Base-by-base conservation (phyloP, 2,888 invertebrate genomes). In the Blomia tropicalis region DNA sequence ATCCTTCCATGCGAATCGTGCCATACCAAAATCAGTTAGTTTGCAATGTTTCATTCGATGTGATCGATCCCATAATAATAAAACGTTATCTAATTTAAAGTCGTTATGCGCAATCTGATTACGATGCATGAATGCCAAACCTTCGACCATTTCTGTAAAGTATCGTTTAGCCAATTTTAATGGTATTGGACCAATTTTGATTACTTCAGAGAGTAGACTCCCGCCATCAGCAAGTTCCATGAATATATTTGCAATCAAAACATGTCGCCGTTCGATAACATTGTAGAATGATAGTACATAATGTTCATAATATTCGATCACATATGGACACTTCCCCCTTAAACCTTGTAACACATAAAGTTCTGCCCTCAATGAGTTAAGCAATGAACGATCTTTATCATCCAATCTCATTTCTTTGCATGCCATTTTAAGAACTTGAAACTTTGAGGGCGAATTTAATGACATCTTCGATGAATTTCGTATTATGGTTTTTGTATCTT, bases 1-100 rank as follows among this genome's bases (percentile, higher is more conserved):
- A 27, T 47, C 51, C 51, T 47, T 47, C 11, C 7, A 47, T 7
- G 51, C 51, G n/a, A 47, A 47, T 7, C 23, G 23, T 11, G 51
- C 22, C 51, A 47, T 47, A 11, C 51, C 51, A 47, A 47, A 47
- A n/a, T 47, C 51, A n/a, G 51, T 47, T n/a, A 47, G 51, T 27
- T 47, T 47, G 51, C 51, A 47, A n/a, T 47, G 22, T n/a, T 47
- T 47, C 51, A 14, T 14, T 27, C n/a, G 7, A 47, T 27, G 51
- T n/a, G 7, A 11, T n/a, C 14, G 11, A n/a, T 47, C 51, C 23
- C 23, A 47, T n/a, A 47, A 11, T n/a, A 47, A n/a, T 27, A 47
- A 27, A 19, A 47, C 51, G 51, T 47, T 47, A 19, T 47, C 51
- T n/a, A 47, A n/a, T n/a, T 47, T 47, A n/a, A 47, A 47, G 51